Evolutionary conservation across 2,113 vertebrate genomes (phyloP).

Genomic region (Amazona guildingii): DNA sequence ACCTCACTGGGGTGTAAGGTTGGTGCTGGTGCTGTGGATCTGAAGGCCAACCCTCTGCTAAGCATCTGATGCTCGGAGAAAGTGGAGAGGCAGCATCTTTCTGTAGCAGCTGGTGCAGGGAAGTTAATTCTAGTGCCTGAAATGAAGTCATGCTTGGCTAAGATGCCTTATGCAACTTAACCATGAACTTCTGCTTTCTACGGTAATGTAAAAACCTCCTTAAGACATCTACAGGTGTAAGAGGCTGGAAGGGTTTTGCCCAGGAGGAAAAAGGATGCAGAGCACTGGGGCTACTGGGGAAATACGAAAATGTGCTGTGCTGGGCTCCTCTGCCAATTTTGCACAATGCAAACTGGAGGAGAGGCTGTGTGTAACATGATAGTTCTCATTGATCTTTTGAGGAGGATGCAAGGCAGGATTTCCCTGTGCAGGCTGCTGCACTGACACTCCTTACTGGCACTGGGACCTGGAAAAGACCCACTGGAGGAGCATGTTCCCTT

Average conservation of each 20-base stretch:
- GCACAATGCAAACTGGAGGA: accelerated
- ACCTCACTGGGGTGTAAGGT: background rate
- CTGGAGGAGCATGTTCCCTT: background rate
- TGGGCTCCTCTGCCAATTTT: background rate
- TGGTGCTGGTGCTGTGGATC: background rate
- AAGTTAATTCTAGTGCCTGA: background rate
- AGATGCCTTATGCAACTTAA: background rate
- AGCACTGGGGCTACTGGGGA: background rate
- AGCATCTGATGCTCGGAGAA: background rate
- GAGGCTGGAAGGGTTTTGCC: background rate
- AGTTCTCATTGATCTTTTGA: background rate
- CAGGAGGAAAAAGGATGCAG: background rate
- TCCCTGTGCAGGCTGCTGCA: background rate
- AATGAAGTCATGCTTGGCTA: background rate
- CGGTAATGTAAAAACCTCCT: background rate
- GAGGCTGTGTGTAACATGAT: accelerated
- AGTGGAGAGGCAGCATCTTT: background rate
- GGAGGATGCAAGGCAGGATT: background rate
- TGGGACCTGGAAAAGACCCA: background rate
- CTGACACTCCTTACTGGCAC: background rate
- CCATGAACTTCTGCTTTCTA: background rate
- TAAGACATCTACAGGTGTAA: background rate
- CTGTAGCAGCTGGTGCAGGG: background rate
- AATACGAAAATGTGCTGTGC: accelerated
- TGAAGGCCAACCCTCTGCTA: background rate